Conservation (phyloP, 2,888 invertebrate species). For the Pyralis farinalis region DNA sequence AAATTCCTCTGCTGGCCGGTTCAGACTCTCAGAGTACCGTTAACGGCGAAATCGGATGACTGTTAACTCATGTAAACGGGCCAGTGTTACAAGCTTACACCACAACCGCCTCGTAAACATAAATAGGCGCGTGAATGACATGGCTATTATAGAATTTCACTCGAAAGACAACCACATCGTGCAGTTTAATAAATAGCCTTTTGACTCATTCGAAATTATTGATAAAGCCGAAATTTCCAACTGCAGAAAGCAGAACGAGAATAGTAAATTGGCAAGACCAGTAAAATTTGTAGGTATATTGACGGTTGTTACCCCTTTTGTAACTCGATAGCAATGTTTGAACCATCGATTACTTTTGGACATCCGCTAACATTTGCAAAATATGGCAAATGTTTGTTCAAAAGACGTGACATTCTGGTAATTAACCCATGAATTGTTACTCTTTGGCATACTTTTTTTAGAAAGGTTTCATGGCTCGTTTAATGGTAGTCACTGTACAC, state of each 20-base stretch:
- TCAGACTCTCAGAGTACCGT: slow-evolving; percentile 50
- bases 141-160: slow-evolving; percentile 6
- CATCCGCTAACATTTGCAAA: slow-evolving; percentile 42
- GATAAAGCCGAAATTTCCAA: neutral
- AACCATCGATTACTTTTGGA: slow-evolving; percentile 50
- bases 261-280: no score
- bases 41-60: slow-evolving; percentile 66
- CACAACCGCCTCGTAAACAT: slow-evolving; percentile 9
- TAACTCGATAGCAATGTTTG: slow-evolving; percentile 40
- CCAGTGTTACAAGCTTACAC: slow-evolving; percentile 48
- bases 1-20: slow-evolving; percentile 21
- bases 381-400: slow-evolving; percentile 33
- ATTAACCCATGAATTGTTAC: neutral
- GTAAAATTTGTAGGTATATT: no score
- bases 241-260: neutral
- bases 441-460: neutral
- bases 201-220: neutral
- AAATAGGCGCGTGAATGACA: slow-evolving; percentile 7
- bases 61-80: slow-evolving; percentile 58
- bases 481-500: slow-evolving; percentile 12
- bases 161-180: neutral
- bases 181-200: neutral
- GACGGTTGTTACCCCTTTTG: slow-evolving; percentile 22
- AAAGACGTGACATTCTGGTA: slow-evolving; percentile 1
- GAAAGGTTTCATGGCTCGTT: slow-evolving; percentile 1